Base-by-base conservation (phyloP, 2,797 vertebrate genomes). In the Cephalopachus bancanus region DNA sequence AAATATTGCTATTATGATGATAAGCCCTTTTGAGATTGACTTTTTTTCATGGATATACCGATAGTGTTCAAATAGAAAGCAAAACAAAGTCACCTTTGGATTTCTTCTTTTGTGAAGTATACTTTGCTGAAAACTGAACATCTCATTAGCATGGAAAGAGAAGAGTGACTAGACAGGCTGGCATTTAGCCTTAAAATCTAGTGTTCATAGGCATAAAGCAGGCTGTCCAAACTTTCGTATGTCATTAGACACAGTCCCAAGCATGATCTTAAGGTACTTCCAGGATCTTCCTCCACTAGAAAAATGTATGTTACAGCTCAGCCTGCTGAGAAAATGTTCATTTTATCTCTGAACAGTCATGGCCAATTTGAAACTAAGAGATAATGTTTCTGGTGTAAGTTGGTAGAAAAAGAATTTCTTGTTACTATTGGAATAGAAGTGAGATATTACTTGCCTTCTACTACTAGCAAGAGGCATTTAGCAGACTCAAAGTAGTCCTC, bases 21-120 rank as follows among this genome's bases (percentile, higher is more conserved):
- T 92, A 98, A 98, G 28, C 81, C 37, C 92, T 69, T 93, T 78
- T 80, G 80, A 97, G 80, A 92, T 67, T 49, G 93, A 71, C 95
- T 97, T 97, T 89, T 87, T 87, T 57, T 64, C 57, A 69, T 55
- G 94, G 83, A 93, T 94, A 94, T 96, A 84, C 75, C 95, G 97
- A 97, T 97, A 97, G 72, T 96, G 96, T 87, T 96, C 80, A 94
- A 97, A 89, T 93, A 22, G 6, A 85, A 96, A 94, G 86, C 80
- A 97, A 96, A 96, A 96, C 97, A 97, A 98, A 98, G 97, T 97
- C 97, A 98, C 92, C 89, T 97, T 89, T 97, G 94, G 69, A 24
- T 94, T 94, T 91, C 22, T 83, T 67, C 76, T 64, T 93, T 51
- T 75, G 62, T 87, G 86, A 93, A 95, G 44, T 71, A 5, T 15